Conservation (phyloP, 2,888 invertebrate species). For the Caenorhabditis doughertyi region DNA sequence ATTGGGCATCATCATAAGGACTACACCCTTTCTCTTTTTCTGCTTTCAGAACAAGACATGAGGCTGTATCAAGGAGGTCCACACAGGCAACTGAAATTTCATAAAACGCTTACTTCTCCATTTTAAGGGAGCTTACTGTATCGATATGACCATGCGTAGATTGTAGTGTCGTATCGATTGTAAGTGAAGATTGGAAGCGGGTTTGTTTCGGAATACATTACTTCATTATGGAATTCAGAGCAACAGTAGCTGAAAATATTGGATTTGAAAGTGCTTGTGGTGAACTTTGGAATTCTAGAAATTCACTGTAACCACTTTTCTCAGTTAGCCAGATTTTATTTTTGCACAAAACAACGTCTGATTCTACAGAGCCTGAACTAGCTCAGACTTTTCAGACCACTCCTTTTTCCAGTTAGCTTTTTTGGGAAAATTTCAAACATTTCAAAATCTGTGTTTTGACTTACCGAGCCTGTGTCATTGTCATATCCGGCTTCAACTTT, state of each 20-base stretch:
- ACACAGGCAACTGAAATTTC: conserved; percentile 4
- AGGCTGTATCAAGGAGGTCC: conserved; percentile 25
- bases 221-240: conserved; percentile 56
- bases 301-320: too few relatives aligned
- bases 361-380: too few relatives aligned
- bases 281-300: too few relatives aligned
- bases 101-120: conserved; percentile 26
- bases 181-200: conserved; percentile 59
- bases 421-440: too few relatives aligned
- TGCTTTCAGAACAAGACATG: conserved; percentile 40
- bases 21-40: conserved; percentile 30
- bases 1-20: conserved; percentile 25
- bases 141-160: conserved; percentile 54
- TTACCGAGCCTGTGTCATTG: conserved; percentile 49
- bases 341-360: too few relatives aligned
- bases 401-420: too few relatives aligned
- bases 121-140: conserved; percentile 49
- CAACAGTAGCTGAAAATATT: conserved; percentile 58
- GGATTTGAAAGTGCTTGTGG: too few relatives aligned
- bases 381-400: too few relatives aligned
- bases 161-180: conserved; percentile 60
- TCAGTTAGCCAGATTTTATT: too few relatives aligned
- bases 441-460: too few relatives aligned
- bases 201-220: conserved; percentile 50
- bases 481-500: conserved; percentile 49